phyloP scores from a whole-genome alignment of 2,888 invertebrate genomes.

The Dioctria rufipes region DNA sequence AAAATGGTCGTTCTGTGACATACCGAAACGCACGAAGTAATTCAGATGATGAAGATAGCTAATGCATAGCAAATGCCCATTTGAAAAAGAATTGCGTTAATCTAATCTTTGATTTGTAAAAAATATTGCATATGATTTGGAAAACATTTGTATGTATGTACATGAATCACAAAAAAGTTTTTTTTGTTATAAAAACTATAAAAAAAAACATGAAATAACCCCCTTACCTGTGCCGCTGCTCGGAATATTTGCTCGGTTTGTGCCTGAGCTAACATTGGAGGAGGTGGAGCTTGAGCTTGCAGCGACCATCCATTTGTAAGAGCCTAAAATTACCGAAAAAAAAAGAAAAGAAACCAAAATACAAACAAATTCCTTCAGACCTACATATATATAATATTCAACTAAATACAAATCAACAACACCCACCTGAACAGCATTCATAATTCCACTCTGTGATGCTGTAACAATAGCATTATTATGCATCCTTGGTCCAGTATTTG shows the following conservation, averaged over 20 bases:
- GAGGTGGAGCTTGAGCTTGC: constrained; percentile 62
- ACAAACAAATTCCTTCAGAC: no score
- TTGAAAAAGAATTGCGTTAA: no score
- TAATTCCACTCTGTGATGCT: constrained; percentile 68
- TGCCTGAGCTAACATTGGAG: constrained; percentile 71
- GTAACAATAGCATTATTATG: constrained; percentile 70
- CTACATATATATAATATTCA: background rate
- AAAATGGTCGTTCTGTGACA: no score
- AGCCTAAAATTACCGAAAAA: constrained; percentile 60
- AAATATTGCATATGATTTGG: no score
- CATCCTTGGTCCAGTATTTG: constrained; percentile 61
- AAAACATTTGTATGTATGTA: background rate
- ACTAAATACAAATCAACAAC: background rate
- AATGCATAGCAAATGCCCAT: no score
- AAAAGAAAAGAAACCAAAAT: no score
- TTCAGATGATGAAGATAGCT: no score
- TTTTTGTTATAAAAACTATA: background rate
- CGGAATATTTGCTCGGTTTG: constrained; percentile 74
- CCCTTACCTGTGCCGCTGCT: constrained; percentile 62
- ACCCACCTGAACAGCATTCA: constrained; percentile 65
- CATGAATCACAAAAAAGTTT: background rate
- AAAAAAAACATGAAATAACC: no score
- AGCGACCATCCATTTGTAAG: constrained; percentile 71
- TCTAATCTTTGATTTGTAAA: no score
- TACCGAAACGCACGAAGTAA: no score